Evolutionary conservation across 2,888 invertebrate species (phyloP).

Genomic region (Drosophila paranaensis): DNA sequence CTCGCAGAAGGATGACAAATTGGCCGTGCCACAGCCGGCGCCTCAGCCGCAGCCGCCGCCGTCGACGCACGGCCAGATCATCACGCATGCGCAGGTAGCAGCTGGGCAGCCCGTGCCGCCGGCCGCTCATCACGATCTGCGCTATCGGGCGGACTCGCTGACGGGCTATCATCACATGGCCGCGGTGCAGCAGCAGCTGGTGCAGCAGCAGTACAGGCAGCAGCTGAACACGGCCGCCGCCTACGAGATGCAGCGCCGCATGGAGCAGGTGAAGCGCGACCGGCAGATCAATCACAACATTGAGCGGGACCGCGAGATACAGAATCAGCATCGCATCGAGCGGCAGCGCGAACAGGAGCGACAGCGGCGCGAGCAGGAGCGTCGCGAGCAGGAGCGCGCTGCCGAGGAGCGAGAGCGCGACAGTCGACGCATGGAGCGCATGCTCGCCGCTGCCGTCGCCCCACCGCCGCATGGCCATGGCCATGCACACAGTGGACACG

Average conservation of each 20-base stretch:
- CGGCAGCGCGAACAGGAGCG: conserved; percentile 81
- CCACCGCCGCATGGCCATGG: conserved; percentile 47
- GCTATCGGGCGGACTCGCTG: conserved; percentile 85
- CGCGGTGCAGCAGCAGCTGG: conserved; percentile 76
- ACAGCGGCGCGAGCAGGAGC: conserved; percentile 71
- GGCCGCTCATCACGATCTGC: conserved; percentile 83
- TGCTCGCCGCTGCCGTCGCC: conserved; percentile 58
- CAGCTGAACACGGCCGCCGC: conserved; percentile 70
- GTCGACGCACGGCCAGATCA: conserved; percentile 27
- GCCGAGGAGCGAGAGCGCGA: conserved; percentile 80
- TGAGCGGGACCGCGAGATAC: conserved; percentile 81
- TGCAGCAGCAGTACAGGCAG: conserved; percentile 67
- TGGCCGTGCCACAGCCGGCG: conserved; percentile 58
- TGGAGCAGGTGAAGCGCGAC: conserved; percentile 76
- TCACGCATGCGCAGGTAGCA: conserved; percentile 50
- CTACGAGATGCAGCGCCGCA: conserved; percentile 75
- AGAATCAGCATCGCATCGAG: conserved; percentile 75
- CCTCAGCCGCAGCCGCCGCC: conserved; percentile 55
- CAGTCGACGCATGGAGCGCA: conserved; percentile 79
- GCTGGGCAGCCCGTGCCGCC: conserved; percentile 53
- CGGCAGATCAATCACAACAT: conserved; percentile 77
- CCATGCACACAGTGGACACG: conserved; percentile 25
- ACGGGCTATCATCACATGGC: conserved; percentile 82
- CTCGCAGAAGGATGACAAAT: conserved; percentile 86
- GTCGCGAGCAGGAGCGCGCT: conserved; percentile 80